These are phyloP conservation scores for Caenorhabditis inopinata DNA, from an alignment of 1,140 invertebrate genomes.

Conservation along the genomic window DNA sequence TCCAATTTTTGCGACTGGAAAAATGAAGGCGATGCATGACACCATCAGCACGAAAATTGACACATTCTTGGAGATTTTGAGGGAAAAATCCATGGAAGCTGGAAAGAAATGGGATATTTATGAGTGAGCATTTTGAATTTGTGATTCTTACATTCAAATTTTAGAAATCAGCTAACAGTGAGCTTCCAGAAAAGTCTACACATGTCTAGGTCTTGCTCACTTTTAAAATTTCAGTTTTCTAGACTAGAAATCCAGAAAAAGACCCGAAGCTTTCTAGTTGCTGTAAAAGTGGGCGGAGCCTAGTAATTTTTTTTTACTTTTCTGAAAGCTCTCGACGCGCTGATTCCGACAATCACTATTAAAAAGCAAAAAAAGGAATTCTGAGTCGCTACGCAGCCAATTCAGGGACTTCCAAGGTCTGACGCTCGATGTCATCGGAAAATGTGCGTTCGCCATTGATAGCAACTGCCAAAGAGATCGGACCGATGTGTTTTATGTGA, in stretches of 20 bases:
- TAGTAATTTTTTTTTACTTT: no score
- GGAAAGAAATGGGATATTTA: conserved; percentile 26
- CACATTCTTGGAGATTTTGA: neutral
- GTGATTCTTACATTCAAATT: no score
- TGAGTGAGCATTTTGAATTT: neutral
- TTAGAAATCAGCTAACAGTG: neutral
- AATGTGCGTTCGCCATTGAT: conserved; percentile 51
- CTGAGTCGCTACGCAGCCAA: no score
- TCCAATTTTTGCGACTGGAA: conserved; percentile 21
- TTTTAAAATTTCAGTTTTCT: no score
- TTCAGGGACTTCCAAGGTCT: conserved; percentile 51
- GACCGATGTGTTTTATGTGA: conserved; percentile 33
- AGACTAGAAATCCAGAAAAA: no score
- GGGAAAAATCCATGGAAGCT: neutral
- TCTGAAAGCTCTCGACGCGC: no score
- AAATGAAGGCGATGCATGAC: conserved; percentile 38
- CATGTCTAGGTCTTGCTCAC: neutral
- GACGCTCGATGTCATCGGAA: conserved; percentile 48
- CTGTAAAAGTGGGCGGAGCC: no score
- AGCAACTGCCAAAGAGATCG: conserved; percentile 46
- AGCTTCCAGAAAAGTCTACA: neutral
- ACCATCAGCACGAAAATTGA: conserved; percentile 13
- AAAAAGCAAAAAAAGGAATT: neutral
- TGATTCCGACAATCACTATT: no score
- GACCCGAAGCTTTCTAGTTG: no score